Evolutionary conservation across 2,113 vertebrate species (phyloP), one percentile per base, ranked within the genome.

Genomic region (Orycteropus afer): DNA sequence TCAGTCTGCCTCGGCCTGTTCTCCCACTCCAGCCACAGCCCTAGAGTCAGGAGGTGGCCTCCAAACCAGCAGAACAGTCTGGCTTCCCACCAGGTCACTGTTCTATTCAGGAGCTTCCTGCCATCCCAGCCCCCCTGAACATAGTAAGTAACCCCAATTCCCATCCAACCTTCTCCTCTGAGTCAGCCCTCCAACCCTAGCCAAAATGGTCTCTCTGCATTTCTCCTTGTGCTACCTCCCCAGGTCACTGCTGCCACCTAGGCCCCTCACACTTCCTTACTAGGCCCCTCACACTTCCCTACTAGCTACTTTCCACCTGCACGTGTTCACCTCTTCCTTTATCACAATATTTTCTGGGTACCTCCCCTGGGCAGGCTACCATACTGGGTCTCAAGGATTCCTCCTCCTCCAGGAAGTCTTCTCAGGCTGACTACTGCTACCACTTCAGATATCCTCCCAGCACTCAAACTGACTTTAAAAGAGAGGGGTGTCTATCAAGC

Each of bases 201-300:
- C 18, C 15, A 25, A 13, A 45, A 27, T 1, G 17, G 20, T 29
- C 25, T 22, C 14, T 55, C 76, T 32, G 32, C 7, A 8, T 34
- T 47, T 37, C 20, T 45, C 40, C 69, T 34, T 57, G 23, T 29
- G 59, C 77, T 27, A 14, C 34, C 17, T 59, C 15, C 76, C 42
- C 1, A 25, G 7, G 34, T 29, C 5, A 8, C 12, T 37, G 13
- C 73, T 18, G 37, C 4, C 74, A 12, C 0, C 0, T 0, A 20
- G 3, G 34, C 37, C 51, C 45, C 42, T 34, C n/a, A 42, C 40
- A 22, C 76, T 29, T 20, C n/a, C 23, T 34, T 23, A 29, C n/a
- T 3, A 29, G 9, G 5, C 12, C 34, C 57, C 32, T 37, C 22
- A 4, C 53, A 11, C 11, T 20, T 15, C 29, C 47, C n/a, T 34